Evolutionary conservation across 37 sponge, comb jelly and placozoan species (phyloP).

Genomic region (Spongia lamella): DNA sequence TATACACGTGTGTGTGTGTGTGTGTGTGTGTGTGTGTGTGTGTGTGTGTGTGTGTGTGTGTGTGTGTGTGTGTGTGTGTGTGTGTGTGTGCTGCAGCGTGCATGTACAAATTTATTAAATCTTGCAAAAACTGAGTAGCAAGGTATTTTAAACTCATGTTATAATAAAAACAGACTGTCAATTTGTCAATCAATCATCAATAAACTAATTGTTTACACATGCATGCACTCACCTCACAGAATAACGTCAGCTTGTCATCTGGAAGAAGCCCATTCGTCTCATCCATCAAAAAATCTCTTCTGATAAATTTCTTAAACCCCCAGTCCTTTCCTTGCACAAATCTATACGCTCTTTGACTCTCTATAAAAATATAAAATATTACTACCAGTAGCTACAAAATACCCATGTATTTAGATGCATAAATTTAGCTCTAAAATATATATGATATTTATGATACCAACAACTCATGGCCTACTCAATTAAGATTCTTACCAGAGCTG

Average conservation of each 20-base stretch:
- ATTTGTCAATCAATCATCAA: too few relatives aligned
- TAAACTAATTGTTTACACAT: too few relatives aligned
- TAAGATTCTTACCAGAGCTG: too few relatives aligned
- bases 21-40: conserved; percentile 6
- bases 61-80: conserved; percentile 66
- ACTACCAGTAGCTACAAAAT: too few relatives aligned
- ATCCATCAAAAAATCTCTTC: conserved; percentile 96
- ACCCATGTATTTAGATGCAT: too few relatives aligned
- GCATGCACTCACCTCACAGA: conserved; percentile 79
- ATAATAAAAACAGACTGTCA: too few relatives aligned
- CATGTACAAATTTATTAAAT: not conserved
- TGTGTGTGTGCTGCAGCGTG: conserved; percentile 28
- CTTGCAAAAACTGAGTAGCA: too few relatives aligned
- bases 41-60: conserved; percentile 24
- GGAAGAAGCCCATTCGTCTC: conserved; percentile 95
- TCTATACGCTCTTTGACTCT: conserved; percentile 95
- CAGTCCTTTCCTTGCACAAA: conserved; percentile 99
- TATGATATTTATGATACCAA: too few relatives aligned
- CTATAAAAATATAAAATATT: conserved; percentile 37
- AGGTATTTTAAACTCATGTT: too few relatives aligned
- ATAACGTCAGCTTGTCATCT: conserved; percentile 92
- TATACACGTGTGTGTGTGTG: not conserved
- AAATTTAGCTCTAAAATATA: too few relatives aligned
- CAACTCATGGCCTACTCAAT: too few relatives aligned
- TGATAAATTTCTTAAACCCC: conserved; percentile 99